These are phyloP conservation scores for Chrysolina americana DNA, from an alignment of 2,888 invertebrate genomes.

Conservation along the genomic window DNA sequence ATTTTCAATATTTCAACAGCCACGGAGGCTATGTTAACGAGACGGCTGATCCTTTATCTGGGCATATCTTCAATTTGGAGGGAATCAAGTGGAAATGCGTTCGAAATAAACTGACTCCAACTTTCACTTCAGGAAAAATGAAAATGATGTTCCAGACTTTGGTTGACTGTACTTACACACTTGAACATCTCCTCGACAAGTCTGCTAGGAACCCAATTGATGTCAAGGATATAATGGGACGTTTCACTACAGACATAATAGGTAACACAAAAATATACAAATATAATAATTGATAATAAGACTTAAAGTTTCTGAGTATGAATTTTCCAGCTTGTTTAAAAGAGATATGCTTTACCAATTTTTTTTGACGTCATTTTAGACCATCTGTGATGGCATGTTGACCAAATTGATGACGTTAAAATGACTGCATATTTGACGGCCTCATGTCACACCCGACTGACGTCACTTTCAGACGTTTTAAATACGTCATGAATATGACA, in stretches of 20 bases:
- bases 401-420: no score
- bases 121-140: slow-evolving; percentile 66
- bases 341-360: no score
- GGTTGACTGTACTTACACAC: slow-evolving; percentile 16
- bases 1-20: slow-evolving; percentile 62
- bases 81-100: slow-evolving; percentile 42
- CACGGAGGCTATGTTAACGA: slow-evolving; percentile 57
- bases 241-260: slow-evolving; percentile 32
- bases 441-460: no score
- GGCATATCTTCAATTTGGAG: slow-evolving; percentile 47
- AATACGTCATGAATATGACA: no score
- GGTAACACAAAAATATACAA: not conserved
- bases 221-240: slow-evolving; percentile 25
- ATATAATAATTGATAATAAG: not conserved
- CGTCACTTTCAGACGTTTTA: no score
- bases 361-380: no score
- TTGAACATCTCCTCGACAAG: not conserved
- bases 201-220: slow-evolving; percentile 22
- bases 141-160: slow-evolving; percentile 64
- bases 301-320: no score
- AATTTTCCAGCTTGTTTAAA: no score
- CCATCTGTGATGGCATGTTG: no score
- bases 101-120: slow-evolving; percentile 45
- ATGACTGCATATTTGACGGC: no score
- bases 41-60: slow-evolving; percentile 57